Percentiles rank a stretch among this genome's conserved stretches.
Evolutionary conservation across 2,113 vertebrate species (phyloP).

Genomic region (Mobula hypostoma): DNA sequence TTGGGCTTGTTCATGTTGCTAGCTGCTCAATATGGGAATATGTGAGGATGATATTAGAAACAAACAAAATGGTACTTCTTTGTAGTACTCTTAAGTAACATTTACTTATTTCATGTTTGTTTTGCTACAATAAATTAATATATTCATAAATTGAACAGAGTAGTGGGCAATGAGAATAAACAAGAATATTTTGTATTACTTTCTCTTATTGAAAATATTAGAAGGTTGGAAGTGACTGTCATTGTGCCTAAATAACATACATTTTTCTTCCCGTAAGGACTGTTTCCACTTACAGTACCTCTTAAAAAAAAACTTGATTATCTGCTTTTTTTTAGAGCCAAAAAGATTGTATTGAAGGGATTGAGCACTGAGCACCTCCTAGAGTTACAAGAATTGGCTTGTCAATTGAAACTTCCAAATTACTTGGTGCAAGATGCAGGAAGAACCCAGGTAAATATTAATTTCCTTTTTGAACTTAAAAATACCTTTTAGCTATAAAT

Average conservation of each 20-base stretch:
- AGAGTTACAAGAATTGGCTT: conserved; percentile 67
- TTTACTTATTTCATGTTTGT: background rate
- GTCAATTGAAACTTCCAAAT: conserved; percentile 65
- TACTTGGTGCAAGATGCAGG: conserved; percentile 73
- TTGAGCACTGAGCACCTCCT: conserved; percentile 64
- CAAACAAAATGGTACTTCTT: too few species aligned
- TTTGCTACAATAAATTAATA: background rate
- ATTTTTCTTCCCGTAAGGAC: background rate
- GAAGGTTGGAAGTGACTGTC: background rate
- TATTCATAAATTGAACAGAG: background rate
- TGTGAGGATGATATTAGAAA: background rate
- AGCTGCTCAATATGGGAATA: background rate
- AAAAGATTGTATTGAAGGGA: conserved; percentile 71
- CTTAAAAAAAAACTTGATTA: background rate
- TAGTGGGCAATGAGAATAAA: background rate
- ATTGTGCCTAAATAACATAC: background rate
- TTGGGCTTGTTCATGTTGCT: background rate
- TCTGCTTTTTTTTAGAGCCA: conserved; percentile 51
- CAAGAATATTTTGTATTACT: background rate
- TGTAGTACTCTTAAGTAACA: background rate
- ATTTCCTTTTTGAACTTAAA: background rate
- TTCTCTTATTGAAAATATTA: background rate
- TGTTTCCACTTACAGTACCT: background rate
- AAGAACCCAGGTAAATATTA: conserved; percentile 60
- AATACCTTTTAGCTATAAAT: background rate